A percentile compares a stretch with the other conserved stretches of the same genome.
Conservation (phyloP, 2,797 vertebrate species). For the Echeneis naucrates region DNA sequence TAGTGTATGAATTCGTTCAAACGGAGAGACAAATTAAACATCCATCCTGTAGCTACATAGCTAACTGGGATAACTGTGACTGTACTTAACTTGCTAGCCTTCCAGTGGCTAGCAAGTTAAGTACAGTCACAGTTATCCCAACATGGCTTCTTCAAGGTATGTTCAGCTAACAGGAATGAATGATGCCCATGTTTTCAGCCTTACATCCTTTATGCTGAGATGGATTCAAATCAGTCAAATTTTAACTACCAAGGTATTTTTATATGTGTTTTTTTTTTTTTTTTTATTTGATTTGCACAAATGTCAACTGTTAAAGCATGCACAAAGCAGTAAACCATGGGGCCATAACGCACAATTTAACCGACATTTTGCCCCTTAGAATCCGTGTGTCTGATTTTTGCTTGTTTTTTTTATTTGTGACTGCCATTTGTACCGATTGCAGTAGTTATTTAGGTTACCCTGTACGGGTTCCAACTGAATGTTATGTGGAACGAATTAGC, state of each 20-base stretch:
- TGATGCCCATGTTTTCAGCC: constrained; percentile 2
- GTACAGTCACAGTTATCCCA: constrained; percentile 38
- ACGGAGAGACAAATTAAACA: too few species aligned
- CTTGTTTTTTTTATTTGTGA: too few species aligned
- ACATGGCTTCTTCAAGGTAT: constrained; percentile 11
- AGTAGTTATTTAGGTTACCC: too few species aligned
- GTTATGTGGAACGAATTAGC: not conserved
- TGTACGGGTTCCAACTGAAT: not conserved
- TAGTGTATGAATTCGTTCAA: too few species aligned
- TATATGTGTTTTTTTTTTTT: not conserved
- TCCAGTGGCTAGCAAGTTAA: too few species aligned
- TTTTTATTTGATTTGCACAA: not conserved
- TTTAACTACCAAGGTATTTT: not conserved
- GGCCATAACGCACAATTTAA: not conserved
- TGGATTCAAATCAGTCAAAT: constrained; percentile 1
- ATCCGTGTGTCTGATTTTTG: too few species aligned
- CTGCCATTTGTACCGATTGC: too few species aligned
- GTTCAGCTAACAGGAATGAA: constrained; percentile 23
- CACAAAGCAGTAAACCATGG: constrained; percentile 7
- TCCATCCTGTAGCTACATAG: too few species aligned
- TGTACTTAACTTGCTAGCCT: too few species aligned
- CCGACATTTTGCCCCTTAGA: too few species aligned
- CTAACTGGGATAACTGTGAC: too few species aligned
- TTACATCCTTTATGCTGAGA: not conserved
- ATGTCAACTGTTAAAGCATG: constrained; percentile 4